Base-by-base conservation (phyloP, 37 sponge, comb jelly and placozoan genomes). In the Oopsacas minuta region DNA sequence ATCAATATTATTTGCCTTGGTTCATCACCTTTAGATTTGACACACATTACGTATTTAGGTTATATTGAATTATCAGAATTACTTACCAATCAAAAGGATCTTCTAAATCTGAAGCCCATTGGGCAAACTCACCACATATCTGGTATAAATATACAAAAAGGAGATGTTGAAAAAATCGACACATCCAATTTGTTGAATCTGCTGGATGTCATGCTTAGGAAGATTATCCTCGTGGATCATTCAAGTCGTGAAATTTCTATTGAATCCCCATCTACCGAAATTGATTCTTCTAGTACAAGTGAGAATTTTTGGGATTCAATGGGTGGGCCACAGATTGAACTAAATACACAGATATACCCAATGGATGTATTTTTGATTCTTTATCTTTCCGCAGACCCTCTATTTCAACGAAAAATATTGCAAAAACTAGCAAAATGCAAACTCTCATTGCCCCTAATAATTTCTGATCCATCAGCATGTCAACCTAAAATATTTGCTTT, bases 361-460 rank as follows among this genome's bases (percentile, higher is more conserved):
- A 1, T 87, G 0, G 87, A 87, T 87, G 61, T 28, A 0, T 37
- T 87, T 20, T 30, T 87, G 0, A 42, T 83, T 51, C 1, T 87
- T 0, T 53, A 83, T 5, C 83, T 37, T 39, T 87, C 83, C 38
- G n/a, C 87, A 34, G 87, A 87, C 34, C 35, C 82, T 39, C 83
- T 87, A 52, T 83, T 87, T 52, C 83, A 53, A 22, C 87, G 83
- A 83, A 83, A 83, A 7, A 37, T 87, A 36, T 0, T 52, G 37
- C 30, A 28, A n/a, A 42, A 39, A n/a, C 36, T 87, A 83, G 81
- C 75, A 0, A 36, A 36, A 0, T 87, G 87, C 28, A 52, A 87
- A 53, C 36, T 83, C 37, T 52, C 84, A 23, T 17, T 87, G 0
- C 87, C 87, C 23, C 38, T 82, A 0, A 12, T 87, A 12, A 35